Evolutionary conservation across 2,888 invertebrate species (phyloP).

Genomic region (Oscheius myriophilus): DNA sequence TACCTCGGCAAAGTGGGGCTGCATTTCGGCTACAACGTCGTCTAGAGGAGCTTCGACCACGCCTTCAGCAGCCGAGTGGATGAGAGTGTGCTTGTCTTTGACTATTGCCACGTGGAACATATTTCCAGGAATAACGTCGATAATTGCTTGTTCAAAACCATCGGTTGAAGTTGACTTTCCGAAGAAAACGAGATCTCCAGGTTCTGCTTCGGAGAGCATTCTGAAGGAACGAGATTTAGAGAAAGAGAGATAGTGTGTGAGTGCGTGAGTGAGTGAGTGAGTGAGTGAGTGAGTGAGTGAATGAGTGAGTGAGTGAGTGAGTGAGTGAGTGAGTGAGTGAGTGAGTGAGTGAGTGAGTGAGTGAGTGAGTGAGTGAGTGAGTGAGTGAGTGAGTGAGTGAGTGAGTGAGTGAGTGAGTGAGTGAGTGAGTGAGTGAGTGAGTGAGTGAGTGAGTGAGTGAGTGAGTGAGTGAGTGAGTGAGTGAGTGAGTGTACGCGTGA

Average conservation of each 20-base stretch:
- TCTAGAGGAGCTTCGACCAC: constrained; percentile 31
- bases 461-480: neutral
- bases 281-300: too few relatives aligned
- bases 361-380: too few relatives aligned
- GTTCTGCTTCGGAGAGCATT: constrained; percentile 14
- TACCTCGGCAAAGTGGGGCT: constrained; percentile 38
- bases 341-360: too few relatives aligned
- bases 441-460: neutral
- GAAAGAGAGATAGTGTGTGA: neutral
- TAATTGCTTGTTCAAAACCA: constrained; percentile 19
- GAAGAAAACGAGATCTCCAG: constrained; percentile 43
- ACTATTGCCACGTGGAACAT: constrained; percentile 41
- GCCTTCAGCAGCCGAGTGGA: constrained; percentile 40
- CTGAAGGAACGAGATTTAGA: neutral
- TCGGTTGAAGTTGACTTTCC: constrained; percentile 10
- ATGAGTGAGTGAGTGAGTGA: too few relatives aligned
- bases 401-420: too few relatives aligned
- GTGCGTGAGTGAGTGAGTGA: neutral
- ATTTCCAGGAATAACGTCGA: constrained; percentile 8
- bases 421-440: too few relatives aligned
- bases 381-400: too few relatives aligned
- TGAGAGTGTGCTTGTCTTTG: constrained; percentile 21
- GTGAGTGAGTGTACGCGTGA: neutral
- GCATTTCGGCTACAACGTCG: constrained; percentile 30
- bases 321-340: too few relatives aligned